These are phyloP conservation scores for Phalanger gymnotis DNA, from an alignment of 2,797 vertebrate species.

Conservation along the genomic window DNA sequence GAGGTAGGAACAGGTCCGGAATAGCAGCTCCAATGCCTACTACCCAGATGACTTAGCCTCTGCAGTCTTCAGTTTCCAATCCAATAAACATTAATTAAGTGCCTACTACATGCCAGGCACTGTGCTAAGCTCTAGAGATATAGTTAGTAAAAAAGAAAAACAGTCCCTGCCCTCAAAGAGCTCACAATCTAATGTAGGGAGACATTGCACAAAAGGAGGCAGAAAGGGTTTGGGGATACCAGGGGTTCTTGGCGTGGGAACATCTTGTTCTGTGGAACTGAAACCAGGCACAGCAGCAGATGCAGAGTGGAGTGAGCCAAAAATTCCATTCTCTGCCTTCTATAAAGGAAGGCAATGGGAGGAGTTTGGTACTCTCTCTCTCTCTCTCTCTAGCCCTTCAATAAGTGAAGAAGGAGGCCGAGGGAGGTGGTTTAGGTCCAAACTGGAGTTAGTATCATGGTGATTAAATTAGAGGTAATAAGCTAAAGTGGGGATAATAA, in stretches of 20 bases:
- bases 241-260: neutral
- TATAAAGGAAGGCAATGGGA: neutral
- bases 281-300: neutral
- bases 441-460: neutral
- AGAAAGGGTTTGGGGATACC: neutral
- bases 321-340: neutral
- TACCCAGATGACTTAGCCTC: neutral
- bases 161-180: neutral
- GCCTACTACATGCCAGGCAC: neutral
- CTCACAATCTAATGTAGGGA: neutral
- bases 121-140: neutral
- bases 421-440: neutral
- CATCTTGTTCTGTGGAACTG: neutral
- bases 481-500: neutral
- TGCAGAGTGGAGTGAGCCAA: neutral
- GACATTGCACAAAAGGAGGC: neutral
- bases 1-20: neutral
- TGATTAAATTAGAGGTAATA: neutral
- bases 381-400: neutral
- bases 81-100: neutral
- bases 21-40: neutral
- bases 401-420: neutral
- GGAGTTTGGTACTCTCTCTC: neutral
- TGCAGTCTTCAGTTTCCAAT: neutral
- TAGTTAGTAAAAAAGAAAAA: neutral